Percentiles rank a stretch among this genome's conserved stretches.
Conservation (phyloP, 2,113 vertebrate genomes). For the Tringa solitaria region DNA sequence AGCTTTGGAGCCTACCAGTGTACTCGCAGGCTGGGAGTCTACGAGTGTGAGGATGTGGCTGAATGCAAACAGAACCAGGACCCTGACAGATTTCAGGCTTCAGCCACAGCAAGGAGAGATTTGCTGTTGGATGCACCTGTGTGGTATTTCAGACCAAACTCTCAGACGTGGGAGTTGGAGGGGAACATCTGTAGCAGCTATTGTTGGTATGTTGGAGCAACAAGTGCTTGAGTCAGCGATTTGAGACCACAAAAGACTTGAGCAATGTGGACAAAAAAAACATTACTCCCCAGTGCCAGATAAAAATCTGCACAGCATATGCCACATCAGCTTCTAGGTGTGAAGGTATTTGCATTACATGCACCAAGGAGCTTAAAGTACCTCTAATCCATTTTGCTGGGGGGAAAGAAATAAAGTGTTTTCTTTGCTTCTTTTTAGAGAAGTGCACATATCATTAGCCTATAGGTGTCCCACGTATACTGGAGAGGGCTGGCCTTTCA, state of each 20-base stretch:
- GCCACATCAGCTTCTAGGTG: neutral
- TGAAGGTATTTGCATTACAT: neutral
- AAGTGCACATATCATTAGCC: neutral
- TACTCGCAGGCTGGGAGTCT: neutral
- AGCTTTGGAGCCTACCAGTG: neutral
- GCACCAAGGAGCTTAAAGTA: neutral
- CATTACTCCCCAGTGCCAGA: neutral
- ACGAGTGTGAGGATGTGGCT: neutral
- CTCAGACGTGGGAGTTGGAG: neutral
- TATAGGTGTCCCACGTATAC: too few relatives aligned
- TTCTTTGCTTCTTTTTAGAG: neutral
- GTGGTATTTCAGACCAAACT: neutral
- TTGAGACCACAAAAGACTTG: neutral
- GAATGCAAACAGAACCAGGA: neutral
- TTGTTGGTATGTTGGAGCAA: neutral
- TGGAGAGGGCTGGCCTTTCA: neutral
- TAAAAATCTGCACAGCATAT: conserved; percentile 41
- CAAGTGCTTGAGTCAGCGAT: neutral
- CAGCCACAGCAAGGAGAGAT: neutral
- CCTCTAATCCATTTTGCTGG: neutral
- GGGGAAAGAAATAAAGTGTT: neutral
- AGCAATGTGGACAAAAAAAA: neutral
- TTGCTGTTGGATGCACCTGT: neutral
- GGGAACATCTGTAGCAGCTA: neutral
- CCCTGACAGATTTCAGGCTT: neutral